Conservation (phyloP, 2,888 invertebrate species). For the Agrochola circellaris region DNA sequence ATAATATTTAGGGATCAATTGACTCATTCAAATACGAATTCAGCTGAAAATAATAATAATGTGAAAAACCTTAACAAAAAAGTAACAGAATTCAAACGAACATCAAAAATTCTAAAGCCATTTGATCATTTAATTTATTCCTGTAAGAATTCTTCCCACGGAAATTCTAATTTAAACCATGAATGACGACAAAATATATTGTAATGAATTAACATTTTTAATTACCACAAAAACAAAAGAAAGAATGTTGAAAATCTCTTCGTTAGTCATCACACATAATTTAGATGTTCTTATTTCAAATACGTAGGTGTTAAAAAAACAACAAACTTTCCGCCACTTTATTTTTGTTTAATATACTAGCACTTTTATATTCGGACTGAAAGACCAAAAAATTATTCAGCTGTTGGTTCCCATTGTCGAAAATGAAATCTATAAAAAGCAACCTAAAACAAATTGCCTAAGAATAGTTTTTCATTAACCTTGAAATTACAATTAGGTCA, state of each 20-base stretch:
- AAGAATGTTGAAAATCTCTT: conserved; percentile 26
- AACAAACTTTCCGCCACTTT: neutral
- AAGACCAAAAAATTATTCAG: neutral
- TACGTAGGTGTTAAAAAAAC: neutral
- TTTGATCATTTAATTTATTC: conserved; percentile 31
- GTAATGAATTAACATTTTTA: conserved; percentile 40
- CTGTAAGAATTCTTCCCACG: conserved; percentile 12
- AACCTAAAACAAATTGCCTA: neutral
- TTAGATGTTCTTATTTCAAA: conserved; percentile 29
- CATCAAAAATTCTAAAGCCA: conserved; percentile 8
- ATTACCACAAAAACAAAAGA: conserved; percentile 42
- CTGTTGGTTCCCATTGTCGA: neutral
- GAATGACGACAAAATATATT: conserved; percentile 19
- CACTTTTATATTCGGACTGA: neutral
- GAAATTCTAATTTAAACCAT: conserved; percentile 29
- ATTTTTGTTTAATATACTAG: conserved; percentile 2
- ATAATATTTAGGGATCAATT: neutral
- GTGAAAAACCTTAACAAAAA: neutral
- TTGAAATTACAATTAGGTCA: conserved; percentile 28
- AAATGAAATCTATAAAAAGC: neutral
- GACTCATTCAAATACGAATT: fast-evolving
- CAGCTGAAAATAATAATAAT: neutral
- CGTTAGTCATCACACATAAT: conserved; percentile 15
- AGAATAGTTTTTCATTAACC: conserved; percentile 28
- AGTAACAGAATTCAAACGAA: neutral